phyloP scores from a whole-genome alignment of 1,140 invertebrate genomes.

The Heliconius hermathena region DNA sequence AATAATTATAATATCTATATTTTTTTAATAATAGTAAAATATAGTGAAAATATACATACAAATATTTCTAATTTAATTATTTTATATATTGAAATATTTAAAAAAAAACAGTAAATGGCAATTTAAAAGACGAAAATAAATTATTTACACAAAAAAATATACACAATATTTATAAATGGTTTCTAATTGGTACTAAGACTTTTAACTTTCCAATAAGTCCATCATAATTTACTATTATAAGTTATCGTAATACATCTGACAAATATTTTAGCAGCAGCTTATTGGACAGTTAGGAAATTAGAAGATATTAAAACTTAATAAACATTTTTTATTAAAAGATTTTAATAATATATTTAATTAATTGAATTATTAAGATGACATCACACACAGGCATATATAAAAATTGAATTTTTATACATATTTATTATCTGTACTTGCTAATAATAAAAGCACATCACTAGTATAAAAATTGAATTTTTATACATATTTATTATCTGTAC shows the following conservation, averaged over 20 bases:
- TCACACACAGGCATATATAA: not conserved
- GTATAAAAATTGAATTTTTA: not conserved
- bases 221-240: not conserved
- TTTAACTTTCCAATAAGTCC: not conserved
- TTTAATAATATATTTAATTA: not conserved
- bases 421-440: not conserved
- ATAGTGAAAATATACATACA: no score
- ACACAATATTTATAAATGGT: conserved; percentile 21
- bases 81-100: not conserved
- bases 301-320: not conserved
- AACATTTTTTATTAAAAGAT: not conserved
- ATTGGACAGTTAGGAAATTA: not conserved
- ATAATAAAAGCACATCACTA: not conserved
- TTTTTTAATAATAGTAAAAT: not conserved
- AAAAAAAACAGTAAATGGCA: conserved; percentile 15
- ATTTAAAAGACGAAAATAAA: conserved; percentile 21
- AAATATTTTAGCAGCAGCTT: not conserved
- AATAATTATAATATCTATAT: not conserved
- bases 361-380: not conserved
- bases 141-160: conserved; percentile 21
- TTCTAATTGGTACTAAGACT: not conserved
- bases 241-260: not conserved
- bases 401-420: not conserved
- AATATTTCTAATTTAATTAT: no score
- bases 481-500: not conserved